Percentiles rank a stretch among this genome's conserved stretches.
Evolutionary conservation across 2,797 vertebrate species (phyloP).

Genomic region (Leontocebus nigricollis): DNA sequence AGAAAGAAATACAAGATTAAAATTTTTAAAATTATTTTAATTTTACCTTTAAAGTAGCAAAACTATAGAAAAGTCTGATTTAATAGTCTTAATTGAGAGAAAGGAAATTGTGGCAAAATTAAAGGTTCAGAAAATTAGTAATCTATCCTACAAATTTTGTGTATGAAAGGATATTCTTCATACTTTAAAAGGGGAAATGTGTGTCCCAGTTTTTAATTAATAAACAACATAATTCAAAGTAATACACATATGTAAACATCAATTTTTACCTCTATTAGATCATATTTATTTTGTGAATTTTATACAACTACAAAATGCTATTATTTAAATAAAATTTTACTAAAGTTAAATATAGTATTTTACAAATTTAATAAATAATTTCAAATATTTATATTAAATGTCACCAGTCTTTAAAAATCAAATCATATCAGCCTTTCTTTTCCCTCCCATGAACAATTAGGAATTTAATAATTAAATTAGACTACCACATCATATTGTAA

Average conservation of each 20-base stretch:
- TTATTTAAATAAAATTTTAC: neutral
- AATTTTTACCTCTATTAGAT: neutral
- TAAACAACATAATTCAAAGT: neutral
- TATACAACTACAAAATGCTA: neutral
- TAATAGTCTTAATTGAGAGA: neutral
- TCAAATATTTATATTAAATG: slow-evolving; percentile 10
- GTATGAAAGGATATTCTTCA: slow-evolving; percentile 7
- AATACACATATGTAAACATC: neutral
- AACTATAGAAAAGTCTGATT: neutral
- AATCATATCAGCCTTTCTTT: neutral
- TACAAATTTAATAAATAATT: slow-evolving; percentile 18
- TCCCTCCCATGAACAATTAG: neutral
- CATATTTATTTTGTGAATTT: neutral
- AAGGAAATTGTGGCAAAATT: neutral
- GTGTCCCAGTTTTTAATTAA: neutral
- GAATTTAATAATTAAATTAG: slow-evolving; percentile 22
- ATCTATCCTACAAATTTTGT: neutral
- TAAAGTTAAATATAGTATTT: neutral
- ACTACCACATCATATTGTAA: neutral
- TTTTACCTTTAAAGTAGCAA: neutral
- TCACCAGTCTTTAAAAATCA: slow-evolving; percentile 20
- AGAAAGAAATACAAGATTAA: neutral
- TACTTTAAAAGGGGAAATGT: slow-evolving; percentile 11
- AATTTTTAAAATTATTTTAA: neutral
- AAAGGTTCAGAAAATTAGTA: neutral